A percentile compares a stretch with the other conserved stretches of the same genome.
Conservation (phyloP, 2,888 invertebrate genomes). For the Xestia xanthographa region DNA sequence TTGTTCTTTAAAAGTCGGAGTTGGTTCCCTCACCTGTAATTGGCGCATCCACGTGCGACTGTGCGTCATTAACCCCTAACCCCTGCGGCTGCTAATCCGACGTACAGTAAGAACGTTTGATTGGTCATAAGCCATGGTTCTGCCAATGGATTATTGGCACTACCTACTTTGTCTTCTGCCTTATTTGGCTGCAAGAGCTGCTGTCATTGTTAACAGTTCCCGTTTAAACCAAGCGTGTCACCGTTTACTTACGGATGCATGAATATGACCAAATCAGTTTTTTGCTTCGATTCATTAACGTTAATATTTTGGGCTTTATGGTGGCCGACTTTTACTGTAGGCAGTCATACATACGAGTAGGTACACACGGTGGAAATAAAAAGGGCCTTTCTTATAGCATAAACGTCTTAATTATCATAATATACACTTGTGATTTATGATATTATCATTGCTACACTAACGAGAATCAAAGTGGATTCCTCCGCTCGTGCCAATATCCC, state of each 20-base stretch:
- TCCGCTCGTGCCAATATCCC: slow-evolving; percentile 5
- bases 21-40: slow-evolving; percentile 27
- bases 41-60: slow-evolving; percentile 10
- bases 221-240: not conserved
- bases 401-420: not conserved
- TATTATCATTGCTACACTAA: not conserved
- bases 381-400: not conserved
- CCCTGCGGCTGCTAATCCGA: slow-evolving; percentile 47
- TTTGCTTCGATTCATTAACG: not conserved
- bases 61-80: slow-evolving; percentile 9
- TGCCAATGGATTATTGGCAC: slow-evolving; percentile 25
- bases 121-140: slow-evolving; percentile 18
- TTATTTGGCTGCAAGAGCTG: not conserved
- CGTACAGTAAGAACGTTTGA: slow-evolving; percentile 42
- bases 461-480: slow-evolving; percentile 12
- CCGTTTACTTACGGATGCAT: not conserved
- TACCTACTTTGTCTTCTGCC: not conserved
- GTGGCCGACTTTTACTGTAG: not conserved
- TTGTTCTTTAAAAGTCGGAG: slow-evolving; percentile 15
- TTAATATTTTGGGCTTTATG: not conserved
- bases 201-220: not conserved
- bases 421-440: not conserved
- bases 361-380: not conserved
- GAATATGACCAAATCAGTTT: not conserved
- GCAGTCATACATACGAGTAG: not conserved